phyloP scores from a whole-genome alignment of 2,113 vertebrate genomes.

The Rafetus swinhoei region DNA sequence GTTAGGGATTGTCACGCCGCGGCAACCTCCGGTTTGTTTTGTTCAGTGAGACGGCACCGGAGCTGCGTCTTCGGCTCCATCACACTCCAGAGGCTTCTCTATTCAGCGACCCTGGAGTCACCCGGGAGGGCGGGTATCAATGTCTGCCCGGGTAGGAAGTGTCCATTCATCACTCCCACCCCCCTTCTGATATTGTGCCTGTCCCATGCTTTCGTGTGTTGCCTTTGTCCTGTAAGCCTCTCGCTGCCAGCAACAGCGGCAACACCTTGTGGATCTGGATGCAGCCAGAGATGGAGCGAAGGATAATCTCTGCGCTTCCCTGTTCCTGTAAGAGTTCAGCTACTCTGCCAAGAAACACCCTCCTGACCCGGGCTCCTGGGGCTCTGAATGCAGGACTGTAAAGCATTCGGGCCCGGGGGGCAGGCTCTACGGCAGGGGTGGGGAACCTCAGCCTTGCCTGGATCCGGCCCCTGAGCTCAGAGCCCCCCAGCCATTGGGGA shows the following conservation, averaged over 20 bases:
- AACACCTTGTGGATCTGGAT: neutral
- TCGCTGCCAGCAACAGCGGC: neutral
- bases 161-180: neutral
- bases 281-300: neutral
- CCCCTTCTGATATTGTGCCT: neutral
- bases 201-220: neutral
- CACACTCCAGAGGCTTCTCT: neutral
- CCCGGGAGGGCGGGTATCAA: conserved; percentile 15
- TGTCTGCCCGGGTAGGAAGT: conserved; percentile 10
- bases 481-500: too few species aligned
- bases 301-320: neutral
- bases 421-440: too few species aligned
- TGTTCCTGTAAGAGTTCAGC: neutral
- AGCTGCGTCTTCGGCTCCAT: neutral
- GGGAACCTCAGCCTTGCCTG: too few species aligned
- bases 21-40: too few species aligned
- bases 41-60: neutral
- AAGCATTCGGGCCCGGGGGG: neutral
- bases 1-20: neutral
- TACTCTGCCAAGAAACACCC: neutral
- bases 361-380: neutral
- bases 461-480: too few species aligned
- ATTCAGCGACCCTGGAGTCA: conserved; percentile 21
- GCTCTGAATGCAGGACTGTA: neutral
- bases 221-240: neutral